phyloP scores from a whole-genome alignment of 2,888 invertebrate species.

The Aspidapion aeneum region DNA sequence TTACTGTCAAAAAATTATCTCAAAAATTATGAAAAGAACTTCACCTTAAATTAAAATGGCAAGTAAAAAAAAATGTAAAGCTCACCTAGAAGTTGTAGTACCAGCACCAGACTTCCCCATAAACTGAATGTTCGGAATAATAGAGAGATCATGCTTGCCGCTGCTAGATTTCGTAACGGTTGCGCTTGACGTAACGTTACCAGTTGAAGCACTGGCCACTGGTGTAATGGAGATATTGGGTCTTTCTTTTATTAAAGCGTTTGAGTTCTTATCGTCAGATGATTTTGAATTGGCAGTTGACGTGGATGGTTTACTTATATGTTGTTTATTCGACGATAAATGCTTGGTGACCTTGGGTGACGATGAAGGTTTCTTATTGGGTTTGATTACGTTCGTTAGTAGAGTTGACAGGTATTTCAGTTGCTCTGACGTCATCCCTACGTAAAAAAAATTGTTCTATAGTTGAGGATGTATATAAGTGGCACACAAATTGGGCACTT shows the following conservation, averaged over 20 bases:
- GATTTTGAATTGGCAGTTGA: not conserved
- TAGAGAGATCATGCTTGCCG: not conserved
- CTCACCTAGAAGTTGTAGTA: not conserved
- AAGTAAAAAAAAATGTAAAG: too few species aligned
- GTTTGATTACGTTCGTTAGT: conserved; percentile 21
- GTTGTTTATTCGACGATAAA: not conserved
- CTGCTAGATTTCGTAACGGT: not conserved
- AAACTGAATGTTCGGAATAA: not conserved
- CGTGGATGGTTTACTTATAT: not conserved
- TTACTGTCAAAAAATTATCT: too few species aligned
- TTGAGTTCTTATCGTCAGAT: conserved; percentile 28
- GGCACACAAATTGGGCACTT: too few species aligned
- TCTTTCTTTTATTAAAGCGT: conserved; percentile 43
- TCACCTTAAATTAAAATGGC: too few species aligned
- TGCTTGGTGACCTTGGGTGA: not conserved
- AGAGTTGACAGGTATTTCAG: conserved; percentile 28
- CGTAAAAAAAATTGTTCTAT: too few species aligned
- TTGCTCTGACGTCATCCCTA: conserved; percentile 25
- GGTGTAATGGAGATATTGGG: conserved; percentile 52
- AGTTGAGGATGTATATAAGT: too few species aligned
- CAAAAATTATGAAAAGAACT: too few species aligned
- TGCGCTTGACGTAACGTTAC: too few species aligned
- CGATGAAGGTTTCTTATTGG: not conserved
- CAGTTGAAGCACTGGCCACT: conserved; percentile 27
- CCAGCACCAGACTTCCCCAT: not conserved